Evolutionary conservation across 2,888 invertebrate species (phyloP).

Genomic region (Parelbella ahira): DNA sequence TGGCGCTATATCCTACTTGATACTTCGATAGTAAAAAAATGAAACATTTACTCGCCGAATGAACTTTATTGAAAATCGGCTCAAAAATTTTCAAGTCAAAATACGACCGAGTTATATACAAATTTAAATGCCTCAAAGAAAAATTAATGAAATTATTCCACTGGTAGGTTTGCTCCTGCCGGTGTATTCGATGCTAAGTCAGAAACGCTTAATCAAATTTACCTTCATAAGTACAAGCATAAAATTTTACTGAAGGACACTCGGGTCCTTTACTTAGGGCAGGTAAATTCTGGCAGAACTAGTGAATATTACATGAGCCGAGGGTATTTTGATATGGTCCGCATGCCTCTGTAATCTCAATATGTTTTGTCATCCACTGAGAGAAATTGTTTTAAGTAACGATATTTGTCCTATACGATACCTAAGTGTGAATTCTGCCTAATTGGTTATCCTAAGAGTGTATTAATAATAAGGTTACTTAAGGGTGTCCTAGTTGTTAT

Average conservation of each 20-base stretch:
- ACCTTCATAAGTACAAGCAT: conserved; percentile 8
- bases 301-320: neutral
- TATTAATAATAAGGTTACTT: too few species aligned
- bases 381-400: too few species aligned
- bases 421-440: too few species aligned
- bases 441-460: too few species aligned
- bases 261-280: conserved; percentile 1
- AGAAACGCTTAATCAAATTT: conserved; percentile 17
- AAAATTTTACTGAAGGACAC: conserved; percentile 5
- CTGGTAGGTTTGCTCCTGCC: too few species aligned
- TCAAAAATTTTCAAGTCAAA: neutral
- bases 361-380: too few species aligned
- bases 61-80: too few species aligned
- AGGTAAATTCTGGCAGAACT: conserved; percentile 9
- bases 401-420: too few species aligned
- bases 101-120: neutral
- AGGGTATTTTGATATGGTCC: neutral
- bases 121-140: neutral
- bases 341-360: neutral
- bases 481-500: too few species aligned
- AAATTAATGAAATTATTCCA: neutral
- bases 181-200: conserved; percentile 8
- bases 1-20: too few species aligned
- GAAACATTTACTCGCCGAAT: too few species aligned
- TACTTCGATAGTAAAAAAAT: too few species aligned